Evolutionary conservation across 2,797 vertebrate genomes (phyloP), one percentile per base, ranked within the genome.

Genomic region (Sus cebifrons): DNA sequence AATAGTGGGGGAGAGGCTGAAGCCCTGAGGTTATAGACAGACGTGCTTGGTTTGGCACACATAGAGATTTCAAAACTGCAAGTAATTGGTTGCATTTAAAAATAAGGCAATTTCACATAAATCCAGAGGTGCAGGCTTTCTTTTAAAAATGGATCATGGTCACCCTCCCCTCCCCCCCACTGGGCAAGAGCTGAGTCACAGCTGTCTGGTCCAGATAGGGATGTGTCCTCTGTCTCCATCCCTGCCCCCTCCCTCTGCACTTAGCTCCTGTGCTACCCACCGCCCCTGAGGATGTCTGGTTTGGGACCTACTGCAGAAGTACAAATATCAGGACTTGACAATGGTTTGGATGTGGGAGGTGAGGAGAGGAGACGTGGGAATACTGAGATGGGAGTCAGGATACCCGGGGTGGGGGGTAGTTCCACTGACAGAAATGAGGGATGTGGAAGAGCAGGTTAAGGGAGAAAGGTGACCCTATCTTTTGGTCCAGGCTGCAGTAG

Each of bases 51-150:
- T 89, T 79, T 70, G 56, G 84, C 3, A 0, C 71, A 79, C 5
- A 1, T 9, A 32, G 27, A 27, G 36, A 86, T 94, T 87, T 91
- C 36, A 88, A 94, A 89, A 88, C 74, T 82, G 71, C 56, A 83
- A 91, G 18, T 40, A 14, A 71, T 60, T 67, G 70, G 21, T 83
- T 84, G 23, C n/a, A 68, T 71, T 90, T 82, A 65, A 92, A 96
- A 75, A 95, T 23, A 36, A 92, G 94, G 29, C 44, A 64, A 64
- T 54, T 40, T 58, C 58, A 32, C 27, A 64, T 71, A 67, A 88
- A 86, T 77, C 75, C 77, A 85, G 67, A 91, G 73, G 18, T 73
- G 32, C 54, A 62, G 81, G 36, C 70, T 94, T 84, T 73, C 79
- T 88, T 85, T 89, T 89, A 52, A 62, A 71, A 89, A 49, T 6